A percentile compares a stretch with the other conserved stretches of the same genome.
Evolutionary conservation across 2,113 vertebrate species (phyloP).

Genomic region (Prolemur simus): DNA sequence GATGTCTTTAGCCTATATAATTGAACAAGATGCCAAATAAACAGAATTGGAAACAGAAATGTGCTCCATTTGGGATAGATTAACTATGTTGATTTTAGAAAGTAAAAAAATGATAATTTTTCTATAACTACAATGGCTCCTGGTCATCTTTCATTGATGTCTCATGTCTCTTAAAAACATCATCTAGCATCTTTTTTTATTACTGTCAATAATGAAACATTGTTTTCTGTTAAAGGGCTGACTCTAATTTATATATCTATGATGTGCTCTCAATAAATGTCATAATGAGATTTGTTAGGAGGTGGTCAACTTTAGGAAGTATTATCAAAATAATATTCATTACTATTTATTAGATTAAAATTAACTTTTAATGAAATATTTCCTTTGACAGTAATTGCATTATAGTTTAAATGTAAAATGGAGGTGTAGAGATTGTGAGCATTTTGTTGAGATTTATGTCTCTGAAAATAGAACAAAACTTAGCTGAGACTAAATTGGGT

Average conservation of each 20-base stretch:
- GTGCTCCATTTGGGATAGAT: background rate
- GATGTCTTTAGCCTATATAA: constrained; percentile 54
- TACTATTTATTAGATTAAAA: constrained; percentile 62
- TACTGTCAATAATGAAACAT: background rate
- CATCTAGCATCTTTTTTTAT: background rate
- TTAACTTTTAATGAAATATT: constrained; percentile 59
- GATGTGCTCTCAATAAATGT: background rate
- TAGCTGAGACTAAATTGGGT: constrained; percentile 33
- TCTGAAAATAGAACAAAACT: constrained; percentile 53
- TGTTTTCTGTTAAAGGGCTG: background rate
- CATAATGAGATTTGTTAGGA: background rate
- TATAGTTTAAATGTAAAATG: constrained; percentile 54
- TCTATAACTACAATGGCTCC: background rate
- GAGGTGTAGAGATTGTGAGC: background rate
- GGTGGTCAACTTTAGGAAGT: background rate
- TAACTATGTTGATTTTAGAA: constrained; percentile 10
- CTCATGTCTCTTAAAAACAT: background rate
- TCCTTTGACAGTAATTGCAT: constrained; percentile 37
- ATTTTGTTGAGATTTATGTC: constrained; percentile 48
- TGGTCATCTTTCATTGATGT: background rate
- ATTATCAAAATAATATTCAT: constrained; percentile 27
- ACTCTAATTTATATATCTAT: background rate
- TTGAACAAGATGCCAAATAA: constrained; percentile 45
- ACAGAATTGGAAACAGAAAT: background rate
- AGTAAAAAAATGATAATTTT: background rate